These are phyloP conservation scores for Poecilia picta DNA, from an alignment of 2,797 vertebrate species.

Conservation along the genomic window DNA sequence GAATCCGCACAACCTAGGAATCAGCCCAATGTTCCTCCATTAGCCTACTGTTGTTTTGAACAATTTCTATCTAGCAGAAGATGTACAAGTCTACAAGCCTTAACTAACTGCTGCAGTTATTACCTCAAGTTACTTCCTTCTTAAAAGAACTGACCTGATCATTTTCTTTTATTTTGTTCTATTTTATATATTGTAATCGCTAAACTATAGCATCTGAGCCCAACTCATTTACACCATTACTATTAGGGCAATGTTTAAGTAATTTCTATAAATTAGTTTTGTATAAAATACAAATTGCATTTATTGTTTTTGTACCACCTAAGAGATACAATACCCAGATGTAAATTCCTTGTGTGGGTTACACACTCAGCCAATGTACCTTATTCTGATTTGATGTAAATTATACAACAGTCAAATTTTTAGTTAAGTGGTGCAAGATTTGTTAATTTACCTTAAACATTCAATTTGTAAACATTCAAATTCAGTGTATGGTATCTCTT, in stretches of 20 bases:
- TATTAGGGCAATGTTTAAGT: background rate
- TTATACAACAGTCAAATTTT: background rate
- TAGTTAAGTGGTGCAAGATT: background rate
- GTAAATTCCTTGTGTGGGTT: background rate
- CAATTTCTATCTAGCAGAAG: background rate
- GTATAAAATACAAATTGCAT: background rate
- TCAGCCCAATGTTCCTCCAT: background rate
- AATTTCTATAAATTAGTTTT: background rate
- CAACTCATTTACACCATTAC: background rate
- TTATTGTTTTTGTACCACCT: background rate
- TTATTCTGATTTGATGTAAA: background rate
- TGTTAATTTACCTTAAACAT: constrained; percentile 3
- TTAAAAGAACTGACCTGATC: background rate
- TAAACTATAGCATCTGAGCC: background rate
- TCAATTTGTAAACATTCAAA: constrained; percentile 9
- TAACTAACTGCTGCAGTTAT: background rate
- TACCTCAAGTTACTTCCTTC: background rate
- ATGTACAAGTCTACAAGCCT: background rate
- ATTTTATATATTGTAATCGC: background rate
- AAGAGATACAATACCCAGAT: background rate
- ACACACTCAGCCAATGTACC: background rate
- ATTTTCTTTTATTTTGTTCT: background rate
- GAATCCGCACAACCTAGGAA: too few species aligned
- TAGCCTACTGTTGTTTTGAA: background rate
- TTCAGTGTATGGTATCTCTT: background rate